Evolutionary conservation across 2,797 vertebrate species (phyloP).

Genomic region (Cuniculus paca): DNA sequence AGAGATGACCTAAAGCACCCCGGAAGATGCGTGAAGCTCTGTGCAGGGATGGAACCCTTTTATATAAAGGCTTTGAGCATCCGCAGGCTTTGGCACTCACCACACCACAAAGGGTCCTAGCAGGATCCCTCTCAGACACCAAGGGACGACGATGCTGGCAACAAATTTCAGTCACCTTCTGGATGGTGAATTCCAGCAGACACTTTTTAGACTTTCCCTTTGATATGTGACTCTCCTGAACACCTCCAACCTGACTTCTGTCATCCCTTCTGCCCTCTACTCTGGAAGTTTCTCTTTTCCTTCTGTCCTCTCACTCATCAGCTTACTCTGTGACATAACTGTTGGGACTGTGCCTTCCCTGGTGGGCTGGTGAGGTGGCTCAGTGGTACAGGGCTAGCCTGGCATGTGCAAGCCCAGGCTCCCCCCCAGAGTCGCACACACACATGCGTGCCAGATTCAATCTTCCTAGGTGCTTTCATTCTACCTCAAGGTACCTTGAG

Average conservation of each 20-base stretch:
- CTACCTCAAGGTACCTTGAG: fast-evolving
- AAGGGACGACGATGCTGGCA: not conserved
- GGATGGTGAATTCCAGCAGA: not conserved
- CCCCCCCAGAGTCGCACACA: not conserved
- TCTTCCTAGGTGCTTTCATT: not conserved
- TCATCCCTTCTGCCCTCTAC: not conserved
- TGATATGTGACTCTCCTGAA: not conserved
- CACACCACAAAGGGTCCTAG: not conserved
- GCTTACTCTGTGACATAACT: not conserved
- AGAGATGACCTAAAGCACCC: not conserved
- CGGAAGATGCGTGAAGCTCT: not conserved
- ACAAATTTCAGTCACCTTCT: not conserved
- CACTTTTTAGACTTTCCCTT: not conserved
- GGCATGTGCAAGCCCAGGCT: too few relatives aligned
- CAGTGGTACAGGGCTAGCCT: not conserved
- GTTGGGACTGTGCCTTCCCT: not conserved
- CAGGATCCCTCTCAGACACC: not conserved
- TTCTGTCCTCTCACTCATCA: not conserved
- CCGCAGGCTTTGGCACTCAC: not conserved
- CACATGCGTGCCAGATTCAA: not conserved
- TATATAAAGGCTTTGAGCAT: not conserved
- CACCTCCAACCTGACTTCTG: not conserved
- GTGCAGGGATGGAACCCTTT: too few relatives aligned
- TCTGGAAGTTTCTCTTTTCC: not conserved
- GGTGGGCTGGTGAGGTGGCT: not conserved